Base-by-base conservation (phyloP, 2,797 vertebrate species). In the Sebastes nivosus region DNA sequence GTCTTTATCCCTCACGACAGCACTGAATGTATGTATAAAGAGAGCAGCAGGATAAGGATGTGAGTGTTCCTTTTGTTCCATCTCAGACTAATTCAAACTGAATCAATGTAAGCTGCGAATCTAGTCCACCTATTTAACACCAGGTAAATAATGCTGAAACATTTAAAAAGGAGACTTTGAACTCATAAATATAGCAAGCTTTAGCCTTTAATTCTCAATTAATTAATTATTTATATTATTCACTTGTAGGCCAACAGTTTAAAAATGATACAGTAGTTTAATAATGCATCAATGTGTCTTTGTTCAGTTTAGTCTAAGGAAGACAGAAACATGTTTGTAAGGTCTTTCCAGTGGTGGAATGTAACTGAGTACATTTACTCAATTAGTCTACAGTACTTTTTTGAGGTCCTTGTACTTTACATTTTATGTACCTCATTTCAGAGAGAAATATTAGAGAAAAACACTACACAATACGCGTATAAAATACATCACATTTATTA, bases 51-150 rank as follows among this genome's bases (percentile, higher is more conserved):
- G 77, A 70, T 83, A 82, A 69, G 84, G 79, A 8, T 71, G 84
- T 22, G 79, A 83, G 57, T 18, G 59, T 69, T 75, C 77, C 81
- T 22, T 0, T 87, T 61, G 42, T 86, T 87, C 82, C 80, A 75
- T 83, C 81, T 82, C 83, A 91, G 90, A 27, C 68, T 32, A 8
- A 55, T 71, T 94, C 88, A 22, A 91, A 89, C 75, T 50, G n/a
- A 78, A 77, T 67, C 76, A 64, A 27, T 16, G 11, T 16, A 52
- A 69, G 54, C 67, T 25, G 52, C 32, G 0, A 67, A 84, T 64
- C 34, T 0, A 82, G 75, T 89, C 30, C 30, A 27, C 72, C 18
- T 3, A 22, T 57, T 38, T 50, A 88, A 82, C 66, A 64, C 82
- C 25, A 20, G 10, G 2, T 16, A 61, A 2, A 64, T 65, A 22